Base-by-base conservation (phyloP, 2,113 vertebrate genomes). In the Lanius ludovicianus region DNA sequence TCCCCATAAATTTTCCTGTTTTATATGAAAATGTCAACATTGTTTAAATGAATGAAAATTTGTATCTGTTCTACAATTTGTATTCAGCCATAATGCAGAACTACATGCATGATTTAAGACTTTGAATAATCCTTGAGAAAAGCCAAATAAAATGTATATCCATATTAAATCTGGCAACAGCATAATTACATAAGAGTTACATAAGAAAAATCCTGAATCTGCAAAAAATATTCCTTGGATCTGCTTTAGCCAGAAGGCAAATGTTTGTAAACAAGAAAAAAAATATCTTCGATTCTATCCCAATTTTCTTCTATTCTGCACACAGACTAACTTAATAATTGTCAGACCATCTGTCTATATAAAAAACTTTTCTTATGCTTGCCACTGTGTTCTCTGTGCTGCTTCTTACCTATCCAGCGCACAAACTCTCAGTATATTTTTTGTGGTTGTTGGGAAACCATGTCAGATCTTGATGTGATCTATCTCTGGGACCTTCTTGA, bases 401-500 rank as follows among this genome's bases (percentile, higher is more conserved):
- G 6, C 8, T 78, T 81, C 19, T 42, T 46, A 56, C 13, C 15
- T 62, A 37, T 5, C 2, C 30, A 46, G 20, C 17, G 35, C 2
- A 53, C 1, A 80, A 27, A 23, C 4, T 27, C 11, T 27, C 16
- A 8, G 7, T 42, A 5, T 52, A 15, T 30, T 6, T 53, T 33
- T 27, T 64, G 10, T 7, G 30, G 7, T 30, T 3, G 0, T 3
- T 42, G 10, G 14, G 21, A 77, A 86, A 10, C 8, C 39, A 1
- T 46, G 10, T n/a, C 55, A 71, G 20, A 65, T 24, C 46, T 27
- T 33, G 6, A 21, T 7, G 3, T 16, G 12, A 21, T 28, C 27
- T 47, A 1, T 74, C 5, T 12, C 9, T 6, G 4, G 11, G 4
- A 7, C 18, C 9, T 24, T 23, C 15, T 44, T 52, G 35, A 50